These are phyloP conservation scores for Melanotaenia duboulayi DNA, from an alignment of 2,113 vertebrate species.

Conservation along the genomic window DNA sequence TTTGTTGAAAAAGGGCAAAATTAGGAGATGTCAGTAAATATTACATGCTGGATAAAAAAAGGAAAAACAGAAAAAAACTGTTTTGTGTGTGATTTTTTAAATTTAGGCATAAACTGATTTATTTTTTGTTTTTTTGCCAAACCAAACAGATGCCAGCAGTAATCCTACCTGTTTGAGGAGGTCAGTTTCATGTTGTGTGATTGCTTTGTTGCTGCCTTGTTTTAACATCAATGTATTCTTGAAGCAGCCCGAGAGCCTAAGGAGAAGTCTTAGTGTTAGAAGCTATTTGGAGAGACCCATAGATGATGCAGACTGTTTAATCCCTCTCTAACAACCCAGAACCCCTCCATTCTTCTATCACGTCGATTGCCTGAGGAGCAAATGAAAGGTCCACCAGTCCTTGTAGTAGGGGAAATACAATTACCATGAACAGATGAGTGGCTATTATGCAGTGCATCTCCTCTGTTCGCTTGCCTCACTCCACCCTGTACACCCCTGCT, in stretches of 20 bases:
- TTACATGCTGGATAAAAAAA: no score
- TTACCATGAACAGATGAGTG: constrained; percentile 76
- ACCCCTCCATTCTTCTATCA: constrained; percentile 56
- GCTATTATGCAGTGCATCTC: constrained; percentile 66
- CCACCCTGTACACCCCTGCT: constrained; percentile 39
- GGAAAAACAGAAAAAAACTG: background rate
- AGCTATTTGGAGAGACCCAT: constrained; percentile 53
- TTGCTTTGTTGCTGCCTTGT: constrained; percentile 19
- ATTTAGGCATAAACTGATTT: background rate
- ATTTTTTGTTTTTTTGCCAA: constrained; percentile 11
- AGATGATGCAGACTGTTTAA: constrained; percentile 64
- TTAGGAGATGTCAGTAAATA: no score
- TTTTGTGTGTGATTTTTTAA: background rate
- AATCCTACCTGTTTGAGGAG: constrained; percentile 5
- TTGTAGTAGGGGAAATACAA: constrained; percentile 74
- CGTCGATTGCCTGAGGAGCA: constrained; percentile 62
- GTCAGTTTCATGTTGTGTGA: background rate
- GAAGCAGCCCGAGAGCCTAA: constrained; percentile 16
- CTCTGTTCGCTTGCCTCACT: constrained; percentile 38
- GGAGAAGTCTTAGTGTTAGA: constrained; percentile 45
- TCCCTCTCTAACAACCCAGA: constrained; percentile 67
- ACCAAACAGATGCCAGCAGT: background rate
- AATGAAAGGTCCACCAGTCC: constrained; percentile 73
- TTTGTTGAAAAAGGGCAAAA: no score
- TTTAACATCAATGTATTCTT: constrained; percentile 27